Percentiles rank a stretch among this genome's conserved stretches.
Conservation (phyloP, 2,888 invertebrate species). For the Cosmopolites sordidus region DNA sequence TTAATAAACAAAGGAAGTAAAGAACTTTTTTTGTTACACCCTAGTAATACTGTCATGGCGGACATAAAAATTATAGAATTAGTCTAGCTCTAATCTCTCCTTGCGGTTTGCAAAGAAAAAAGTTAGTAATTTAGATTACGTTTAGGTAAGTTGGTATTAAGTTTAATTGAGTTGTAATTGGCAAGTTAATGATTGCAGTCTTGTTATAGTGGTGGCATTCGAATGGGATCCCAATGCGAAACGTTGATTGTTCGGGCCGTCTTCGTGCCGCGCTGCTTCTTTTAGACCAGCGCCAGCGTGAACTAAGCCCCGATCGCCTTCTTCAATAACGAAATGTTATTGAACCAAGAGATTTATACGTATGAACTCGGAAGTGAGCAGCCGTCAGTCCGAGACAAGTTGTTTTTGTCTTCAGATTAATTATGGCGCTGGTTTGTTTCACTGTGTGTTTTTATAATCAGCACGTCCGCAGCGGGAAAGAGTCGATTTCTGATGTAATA, state of each 20-base stretch:
- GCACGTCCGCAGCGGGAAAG: neutral
- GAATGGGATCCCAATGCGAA: neutral
- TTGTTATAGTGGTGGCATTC: neutral
- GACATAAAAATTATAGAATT: too few relatives aligned
- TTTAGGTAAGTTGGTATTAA: too few relatives aligned
- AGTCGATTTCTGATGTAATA: neutral
- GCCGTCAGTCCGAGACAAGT: conserved; percentile 1
- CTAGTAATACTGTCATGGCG: too few relatives aligned
- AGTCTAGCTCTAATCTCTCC: too few relatives aligned
- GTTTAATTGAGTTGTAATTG: conserved; percentile 1
- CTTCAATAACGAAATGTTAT: conserved; percentile 1
- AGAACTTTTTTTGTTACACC: too few relatives aligned
- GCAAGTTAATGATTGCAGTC: neutral
- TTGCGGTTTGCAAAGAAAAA: too few relatives aligned
- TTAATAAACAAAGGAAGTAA: too few relatives aligned
- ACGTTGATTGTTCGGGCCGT: neutral
- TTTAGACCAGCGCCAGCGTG: neutral
- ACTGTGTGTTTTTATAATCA: neutral
- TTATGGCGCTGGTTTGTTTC: conserved; percentile 1
- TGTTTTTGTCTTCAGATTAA: neutral
- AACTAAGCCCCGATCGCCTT: neutral
- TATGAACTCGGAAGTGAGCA: neutral
- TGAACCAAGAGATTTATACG: conserved; percentile 3
- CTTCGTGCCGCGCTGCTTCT: neutral
- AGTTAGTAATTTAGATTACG: too few relatives aligned